Evolutionary conservation across 2,888 invertebrate genomes (phyloP), one percentile per base, ranked within the genome.

Genomic region (Phyto melanocephala): DNA sequence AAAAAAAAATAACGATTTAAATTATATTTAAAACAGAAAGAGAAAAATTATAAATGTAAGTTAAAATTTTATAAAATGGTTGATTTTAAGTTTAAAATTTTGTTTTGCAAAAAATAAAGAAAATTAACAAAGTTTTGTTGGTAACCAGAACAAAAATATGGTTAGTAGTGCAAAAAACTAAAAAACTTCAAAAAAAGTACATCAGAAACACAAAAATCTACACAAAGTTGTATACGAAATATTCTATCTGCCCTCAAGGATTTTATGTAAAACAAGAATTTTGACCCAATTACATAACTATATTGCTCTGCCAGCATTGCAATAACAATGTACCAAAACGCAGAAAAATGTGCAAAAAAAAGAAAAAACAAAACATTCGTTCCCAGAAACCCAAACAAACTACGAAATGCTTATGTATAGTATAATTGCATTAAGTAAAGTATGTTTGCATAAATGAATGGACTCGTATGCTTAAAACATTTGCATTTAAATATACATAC

Each of bases 211-310:
- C 37, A 77, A 54, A 71, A 68, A 70, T 50, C 56, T 42, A 15
- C 45, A 56, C 11, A 75, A 72, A 71, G 15, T 50, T 72, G 47
- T 50, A 40, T 65, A 33, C 58, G 2, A 72, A 68, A 65, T 54
- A 33, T 52, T 72, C 58, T 65, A 71, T 65, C 65, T 72, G 28
- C 63, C 70, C 70, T 70, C 80, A 75, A 80, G 75, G 75, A 75
- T 80, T 80, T 75, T 70, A 80, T 80, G 80, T 70, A 80, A 75
- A 80, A 71, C 75, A 70, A 63, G 28, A 70, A 75, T 70, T 80
- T 63, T 80, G 75, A 75, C 80, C 80, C 58, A 80, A 80, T 80
- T 80, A 80, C 70, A 80, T 35, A 75, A 70, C 54, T 63, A 35
- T 50, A 40, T 37, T 77, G 24, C 50, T 77, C 67, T 33, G 42